Evolutionary conservation across 2,113 vertebrate genomes (phyloP), one percentile per base, ranked within the genome.

Genomic region (Seriola rivoliana): DNA sequence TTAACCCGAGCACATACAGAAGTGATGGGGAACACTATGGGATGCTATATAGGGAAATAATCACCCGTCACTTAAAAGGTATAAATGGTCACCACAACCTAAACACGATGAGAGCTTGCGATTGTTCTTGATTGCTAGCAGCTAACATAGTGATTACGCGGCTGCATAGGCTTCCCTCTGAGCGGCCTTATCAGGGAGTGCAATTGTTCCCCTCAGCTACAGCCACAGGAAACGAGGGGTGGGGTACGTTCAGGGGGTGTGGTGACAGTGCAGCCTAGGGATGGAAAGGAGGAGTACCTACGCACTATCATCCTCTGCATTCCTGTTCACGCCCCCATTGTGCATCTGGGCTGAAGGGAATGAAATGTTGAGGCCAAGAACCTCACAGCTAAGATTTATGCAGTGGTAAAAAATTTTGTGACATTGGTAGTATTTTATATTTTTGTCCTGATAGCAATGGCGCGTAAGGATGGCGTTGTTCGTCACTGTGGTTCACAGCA

Each of bases 101-200:
- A 89, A 93, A 93, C 93, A 92, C 16, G 80, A 71, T 85, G 89
- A 77, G 75, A 67, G 81, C 81, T 80, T 21, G 62, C 83, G 86
- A 95, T 94, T 94, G 93, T 93, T 90, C 90, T 86, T 93, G 90
- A 94, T 94, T 92, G 72, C 89, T 17, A 71, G 82, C 83, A 85
- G 90, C 85, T 65, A 86, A 80, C 85, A 71, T 48, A 82, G 71
- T 94, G 91, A 95, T 94, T 92, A 88, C 58, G 19, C 48, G 65
- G n/a, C 82, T 87, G 85, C 78, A 63, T 3, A 73, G 78, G 73
- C 85, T 90, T 93, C 86, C 89, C 90, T 92, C 84, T 34, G 5
- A 23, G 71, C 50, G 12, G 14, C 74, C 93, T 94, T 94, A 95
- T 95, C 94, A 91, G 92, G 81, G 88, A 65, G 55, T 75, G 40